These are phyloP conservation scores for Apamea crenata DNA, from an alignment of 2,888 invertebrate genomes.

Conservation along the genomic window DNA sequence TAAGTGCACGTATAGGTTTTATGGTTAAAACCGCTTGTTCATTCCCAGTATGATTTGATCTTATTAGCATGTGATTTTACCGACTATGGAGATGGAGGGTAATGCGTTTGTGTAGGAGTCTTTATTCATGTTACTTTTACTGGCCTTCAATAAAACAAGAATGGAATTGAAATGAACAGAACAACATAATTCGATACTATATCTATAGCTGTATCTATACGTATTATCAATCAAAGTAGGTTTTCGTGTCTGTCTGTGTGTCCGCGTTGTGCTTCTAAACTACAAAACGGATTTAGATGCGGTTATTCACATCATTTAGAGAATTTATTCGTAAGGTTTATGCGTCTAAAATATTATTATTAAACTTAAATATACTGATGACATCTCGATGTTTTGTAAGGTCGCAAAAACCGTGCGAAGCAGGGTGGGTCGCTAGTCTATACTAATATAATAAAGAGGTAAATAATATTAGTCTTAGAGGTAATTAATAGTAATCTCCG, in stretches of 20 bases:
- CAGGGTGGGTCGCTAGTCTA: not conserved
- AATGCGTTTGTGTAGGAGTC: conserved; percentile 48
- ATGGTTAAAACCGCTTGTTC: not conserved
- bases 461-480: too few species aligned
- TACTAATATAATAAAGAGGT: too few species aligned
- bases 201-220: not conserved
- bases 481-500: too few species aligned
- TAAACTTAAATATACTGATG: not conserved
- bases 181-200: conserved; percentile 15
- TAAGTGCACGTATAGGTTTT: not conserved
- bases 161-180: conserved; percentile 16
- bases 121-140: conserved; percentile 36
- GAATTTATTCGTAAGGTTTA: not conserved
- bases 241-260: not conserved
- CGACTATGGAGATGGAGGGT: conserved; percentile 14
- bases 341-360: too few species aligned
- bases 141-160: conserved; percentile 41
- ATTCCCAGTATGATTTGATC: not conserved
- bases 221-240: not conserved
- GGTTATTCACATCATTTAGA: not conserved
- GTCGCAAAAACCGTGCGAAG: not conserved
- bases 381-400: not conserved
- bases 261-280: not conserved
- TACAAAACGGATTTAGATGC: not conserved
- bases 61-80: conserved; percentile 16